Base-by-base conservation (phyloP, 92 coral and sea anemone species). In the Micromussa lordhowensis region DNA sequence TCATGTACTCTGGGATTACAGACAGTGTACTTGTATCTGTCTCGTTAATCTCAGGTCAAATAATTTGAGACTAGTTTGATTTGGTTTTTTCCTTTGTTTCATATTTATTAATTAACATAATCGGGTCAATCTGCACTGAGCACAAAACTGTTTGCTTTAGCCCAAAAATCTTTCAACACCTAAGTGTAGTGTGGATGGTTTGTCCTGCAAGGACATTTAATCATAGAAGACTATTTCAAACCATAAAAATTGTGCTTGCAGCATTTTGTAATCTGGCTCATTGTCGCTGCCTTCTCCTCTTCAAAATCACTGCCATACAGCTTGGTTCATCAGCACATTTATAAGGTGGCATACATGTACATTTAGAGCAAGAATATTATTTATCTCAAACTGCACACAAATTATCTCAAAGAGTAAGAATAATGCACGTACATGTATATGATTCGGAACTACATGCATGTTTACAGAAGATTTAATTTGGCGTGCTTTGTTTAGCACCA, bases 371-470 rank as follows among this genome's bases (percentile, higher is more conserved):
- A 75, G 53, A 53, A 77, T 44, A 77, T 77, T 40, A 77, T 77
- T 77, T 77, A 77, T 44, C 81, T 77, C 59, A 77, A 24, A 77
- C 81, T 77, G 81, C 81, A 77, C 19, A 77, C 81, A 77, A 77
- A 77, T 77, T 22, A 77, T 77, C 40, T 77, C 63, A 77, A 36
- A 77, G 81, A 77, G 81, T 77, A 77, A 77, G 59, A 77, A 36
- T 36, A 77, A 44, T 53, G 48, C 53, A 75, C 16, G 11, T 11
- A 49, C 11, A 49, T 49, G 79, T 2, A 75, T 75, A 28, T 21
- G 53, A 75, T 75, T 75, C 13, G 3, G 79, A n/a, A n/a, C n/a
- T n/a, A n/a, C n/a, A 34, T 30, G 51, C 29, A 77, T 77, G 81
- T 36, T 34, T 77, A 77, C 36, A 77, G 58, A 58, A 77, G 63